Conservation (phyloP, 2,888 invertebrate species). For the Temnothorax unifasciatus region DNA sequence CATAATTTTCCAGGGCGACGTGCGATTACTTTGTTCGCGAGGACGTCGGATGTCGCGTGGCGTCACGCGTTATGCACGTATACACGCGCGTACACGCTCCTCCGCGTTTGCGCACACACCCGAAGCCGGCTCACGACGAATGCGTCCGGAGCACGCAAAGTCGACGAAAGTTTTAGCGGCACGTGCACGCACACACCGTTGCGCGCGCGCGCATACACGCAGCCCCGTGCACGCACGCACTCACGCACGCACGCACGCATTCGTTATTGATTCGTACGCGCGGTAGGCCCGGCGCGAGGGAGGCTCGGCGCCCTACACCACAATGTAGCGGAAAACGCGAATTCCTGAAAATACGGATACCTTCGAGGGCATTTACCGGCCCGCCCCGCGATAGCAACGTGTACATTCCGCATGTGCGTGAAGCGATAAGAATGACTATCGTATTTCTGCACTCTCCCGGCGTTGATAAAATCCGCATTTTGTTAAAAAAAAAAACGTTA, state of each 20-base stretch:
- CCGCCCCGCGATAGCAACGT: neutral
- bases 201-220: conserved; percentile 46
- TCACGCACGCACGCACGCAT: conserved; percentile 73
- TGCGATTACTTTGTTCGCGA: conserved; percentile 63
- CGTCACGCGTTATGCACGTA: conserved; percentile 17
- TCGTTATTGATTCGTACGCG: conserved; percentile 78
- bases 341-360: conserved; percentile 15
- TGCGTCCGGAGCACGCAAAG: conserved; percentile 68
- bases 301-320: conserved; percentile 64
- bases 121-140: conserved; percentile 28
- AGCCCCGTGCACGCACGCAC: conserved; percentile 47
- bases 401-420: neutral
- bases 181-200: conserved; percentile 78
- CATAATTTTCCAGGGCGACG: conserved; percentile 45
- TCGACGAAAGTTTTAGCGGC: conserved; percentile 74
- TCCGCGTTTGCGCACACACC: conserved; percentile 46
- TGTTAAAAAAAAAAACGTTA: neutral
- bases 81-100: neutral
- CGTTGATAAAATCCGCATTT: neutral
- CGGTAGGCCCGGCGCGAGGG: conserved; percentile 66
- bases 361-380: neutral
- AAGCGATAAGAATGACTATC: neutral
- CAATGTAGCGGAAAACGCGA: neutral
- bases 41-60: conserved; percentile 56
- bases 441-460: neutral